Conservation (phyloP, 2,113 vertebrate genomes). For the Chiloscyllium plagiosum region DNA sequence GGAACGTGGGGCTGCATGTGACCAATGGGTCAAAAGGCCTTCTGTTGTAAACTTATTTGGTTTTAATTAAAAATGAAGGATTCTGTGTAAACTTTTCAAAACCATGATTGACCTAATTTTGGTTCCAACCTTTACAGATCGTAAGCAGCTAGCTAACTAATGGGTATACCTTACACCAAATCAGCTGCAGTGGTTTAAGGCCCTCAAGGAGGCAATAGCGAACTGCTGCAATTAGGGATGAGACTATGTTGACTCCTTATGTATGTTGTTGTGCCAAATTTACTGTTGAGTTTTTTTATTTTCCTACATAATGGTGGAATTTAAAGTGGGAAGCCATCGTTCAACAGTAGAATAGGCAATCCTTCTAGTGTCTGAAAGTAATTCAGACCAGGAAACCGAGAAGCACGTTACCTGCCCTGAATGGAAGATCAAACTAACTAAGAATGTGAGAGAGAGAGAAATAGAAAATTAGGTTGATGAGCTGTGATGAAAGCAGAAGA, state of each 20-base stretch:
- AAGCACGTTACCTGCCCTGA: not conserved
- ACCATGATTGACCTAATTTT: not conserved
- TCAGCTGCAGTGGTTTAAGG: too few relatives aligned
- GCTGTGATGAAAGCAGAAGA: too few relatives aligned
- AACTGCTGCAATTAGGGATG: too few relatives aligned
- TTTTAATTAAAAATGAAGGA: not conserved
- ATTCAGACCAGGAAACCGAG: too few relatives aligned
- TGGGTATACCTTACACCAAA: too few relatives aligned
- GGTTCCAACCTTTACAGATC: not conserved
- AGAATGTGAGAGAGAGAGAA: too few relatives aligned
- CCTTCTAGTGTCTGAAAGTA: not conserved
- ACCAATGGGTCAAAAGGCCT: too few relatives aligned
- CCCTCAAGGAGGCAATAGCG: too few relatives aligned
- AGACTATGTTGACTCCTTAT: not conserved
- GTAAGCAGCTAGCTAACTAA: not conserved
- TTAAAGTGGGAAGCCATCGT: not conserved
- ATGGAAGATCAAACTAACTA: not conserved
- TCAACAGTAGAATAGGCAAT: not conserved
- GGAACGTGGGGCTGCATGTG: too few relatives aligned
- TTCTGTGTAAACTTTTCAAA: not conserved
- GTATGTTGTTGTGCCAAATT: not conserved
- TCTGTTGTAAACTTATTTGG: too few relatives aligned
- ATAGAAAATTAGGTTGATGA: too few relatives aligned
- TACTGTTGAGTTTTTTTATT: not conserved
- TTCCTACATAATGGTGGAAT: too few relatives aligned